A percentile compares a stretch with the other conserved stretches of the same genome.
phyloP scores from a whole-genome alignment of 2,797 vertebrate genomes.

The Coracias cyanogaster region DNA sequence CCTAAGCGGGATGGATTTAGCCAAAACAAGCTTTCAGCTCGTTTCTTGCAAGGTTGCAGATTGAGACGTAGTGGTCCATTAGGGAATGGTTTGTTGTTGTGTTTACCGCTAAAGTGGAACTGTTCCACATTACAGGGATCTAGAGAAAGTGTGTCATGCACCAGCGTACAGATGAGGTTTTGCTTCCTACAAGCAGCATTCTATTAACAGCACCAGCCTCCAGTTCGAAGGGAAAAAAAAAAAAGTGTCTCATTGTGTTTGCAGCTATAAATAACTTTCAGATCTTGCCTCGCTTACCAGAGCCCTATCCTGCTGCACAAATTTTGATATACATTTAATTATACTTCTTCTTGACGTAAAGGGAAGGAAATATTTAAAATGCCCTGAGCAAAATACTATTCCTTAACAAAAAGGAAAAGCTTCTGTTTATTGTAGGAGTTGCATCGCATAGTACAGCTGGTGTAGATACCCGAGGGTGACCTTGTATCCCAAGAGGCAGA shows the following conservation, averaged over 20 bases:
- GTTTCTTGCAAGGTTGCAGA: not conserved
- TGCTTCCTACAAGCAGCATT: not conserved
- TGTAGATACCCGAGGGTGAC: accelerated
- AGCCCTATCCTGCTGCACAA: not conserved
- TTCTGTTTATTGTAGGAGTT: not conserved
- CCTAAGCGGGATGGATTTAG: not conserved
- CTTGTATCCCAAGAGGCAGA: not conserved
- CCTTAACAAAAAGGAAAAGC: not conserved
- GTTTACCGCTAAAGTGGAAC: not conserved
- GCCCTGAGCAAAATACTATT: not conserved
- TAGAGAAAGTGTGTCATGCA: not conserved
- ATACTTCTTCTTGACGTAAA: not conserved
- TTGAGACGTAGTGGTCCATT: not conserved
- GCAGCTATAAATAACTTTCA: not conserved
- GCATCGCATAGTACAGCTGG: not conserved
- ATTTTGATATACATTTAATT: not conserved
- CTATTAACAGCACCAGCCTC: not conserved
- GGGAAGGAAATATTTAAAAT: not conserved
- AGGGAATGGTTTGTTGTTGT: constrained; percentile 16
- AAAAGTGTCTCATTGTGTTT: not conserved
- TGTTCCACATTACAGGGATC: constrained; percentile 4
- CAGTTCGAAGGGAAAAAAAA: not conserved
- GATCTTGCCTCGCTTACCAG: not conserved
- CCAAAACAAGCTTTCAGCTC: not conserved
- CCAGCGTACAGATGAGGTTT: not conserved